These are phyloP conservation scores for Chlorodrepanis virens DNA, from an alignment of 2,113 vertebrate genomes.

Conservation along the genomic window DNA sequence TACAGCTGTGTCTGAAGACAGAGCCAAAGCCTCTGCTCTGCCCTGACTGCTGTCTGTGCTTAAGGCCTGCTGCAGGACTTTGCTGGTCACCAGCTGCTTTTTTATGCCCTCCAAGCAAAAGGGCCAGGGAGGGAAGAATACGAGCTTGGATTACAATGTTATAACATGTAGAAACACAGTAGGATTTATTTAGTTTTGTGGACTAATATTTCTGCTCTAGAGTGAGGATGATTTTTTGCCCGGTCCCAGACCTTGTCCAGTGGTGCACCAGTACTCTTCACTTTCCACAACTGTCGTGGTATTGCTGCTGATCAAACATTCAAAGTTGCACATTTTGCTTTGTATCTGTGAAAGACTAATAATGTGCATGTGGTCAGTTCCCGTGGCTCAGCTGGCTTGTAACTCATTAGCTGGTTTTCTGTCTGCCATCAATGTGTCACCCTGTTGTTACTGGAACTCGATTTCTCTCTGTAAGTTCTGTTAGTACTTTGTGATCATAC, in stretches of 20 bases:
- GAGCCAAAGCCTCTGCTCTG: background rate
- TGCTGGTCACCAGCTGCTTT: background rate
- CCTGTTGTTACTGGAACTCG: background rate
- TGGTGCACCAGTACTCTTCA: background rate
- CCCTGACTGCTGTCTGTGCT: background rate
- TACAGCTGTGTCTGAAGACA: background rate
- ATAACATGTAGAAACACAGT: background rate
- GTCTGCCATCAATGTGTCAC: background rate
- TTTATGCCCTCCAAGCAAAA: background rate
- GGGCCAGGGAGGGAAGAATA: background rate
- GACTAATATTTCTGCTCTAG: background rate
- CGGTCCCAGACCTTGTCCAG: rapidly evolving
- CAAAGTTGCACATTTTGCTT: background rate
- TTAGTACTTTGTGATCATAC: background rate
- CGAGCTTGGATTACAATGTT: background rate
- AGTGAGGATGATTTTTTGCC: background rate
- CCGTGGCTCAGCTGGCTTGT: background rate
- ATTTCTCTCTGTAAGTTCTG: background rate
- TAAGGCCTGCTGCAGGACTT: background rate
- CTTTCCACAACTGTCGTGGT: background rate
- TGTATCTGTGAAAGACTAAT: background rate
- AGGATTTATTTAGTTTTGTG: background rate
- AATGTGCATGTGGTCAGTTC: background rate
- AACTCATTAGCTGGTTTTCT: slow-evolving; percentile 1
- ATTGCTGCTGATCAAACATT: background rate